Base-by-base conservation (phyloP, 1,140 invertebrate genomes). In the Acromyrmex echinatior region DNA sequence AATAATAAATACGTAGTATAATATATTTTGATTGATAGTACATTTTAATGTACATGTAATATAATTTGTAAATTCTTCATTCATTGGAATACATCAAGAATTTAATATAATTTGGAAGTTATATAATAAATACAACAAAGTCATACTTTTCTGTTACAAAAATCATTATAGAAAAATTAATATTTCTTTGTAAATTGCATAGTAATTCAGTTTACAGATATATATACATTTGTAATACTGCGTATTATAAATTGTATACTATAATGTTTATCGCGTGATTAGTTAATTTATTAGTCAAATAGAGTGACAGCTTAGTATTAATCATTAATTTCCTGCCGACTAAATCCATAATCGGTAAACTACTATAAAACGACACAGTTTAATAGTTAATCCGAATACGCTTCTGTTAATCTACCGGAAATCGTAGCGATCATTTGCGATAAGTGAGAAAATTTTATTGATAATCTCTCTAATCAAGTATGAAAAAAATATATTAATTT, bases 221-320 rank as follows among this genome's bases (percentile, higher is more conserved):
- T 21, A 10, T 21, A n/a, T n/a, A 7, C 0, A 3, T 21, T 31
- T 5, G 9, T 45, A 45, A 45, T 45, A 45, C 39, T 45, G 39
- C 9, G n/a, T 78, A 21, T n/a, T 78, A 65, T 16, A 25, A 79
- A 51, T 66, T 45, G 66, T 66, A 53, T 35, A 25, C 31, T 16
- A 65, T 65, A 14, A 39, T 63, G 39, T 70, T 70, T 70, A 56
- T n/a, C 31, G 63, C 28, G 9, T 35, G 65, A 45, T 70, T 70
- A 81, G 31, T 70, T 70, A 81, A 81, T 70, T 70, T 58, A 21
- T 81, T n/a, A 35, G 9, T 70, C 49, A 9, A 39, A 16, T 21
- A 18, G 78, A 70, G 35, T 70, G 45, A 81, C 28, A 81, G 14
- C n/a, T 80, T 56, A 66, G 39, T 45, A 65, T 16, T 18, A 58